These are phyloP conservation scores for Eucidaris tribuloides DNA, from an alignment of 35 echinoderm and acorn worm species.

Conservation along the genomic window DNA sequence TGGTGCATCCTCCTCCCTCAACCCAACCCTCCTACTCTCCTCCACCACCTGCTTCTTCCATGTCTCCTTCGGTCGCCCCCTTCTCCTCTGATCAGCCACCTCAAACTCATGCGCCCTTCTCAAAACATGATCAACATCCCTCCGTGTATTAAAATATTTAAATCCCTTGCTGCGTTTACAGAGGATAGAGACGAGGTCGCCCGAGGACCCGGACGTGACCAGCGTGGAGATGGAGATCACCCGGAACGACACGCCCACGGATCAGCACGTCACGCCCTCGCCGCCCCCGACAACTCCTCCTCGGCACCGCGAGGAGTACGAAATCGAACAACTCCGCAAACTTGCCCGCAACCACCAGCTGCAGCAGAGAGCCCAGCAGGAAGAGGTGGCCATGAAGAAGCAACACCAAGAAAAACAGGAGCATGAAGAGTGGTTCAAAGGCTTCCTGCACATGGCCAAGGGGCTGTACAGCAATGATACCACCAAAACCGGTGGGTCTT, in stretches of 20 bases:
- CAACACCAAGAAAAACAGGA: constrained; percentile 37
- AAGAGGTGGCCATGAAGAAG: constrained; percentile 9
- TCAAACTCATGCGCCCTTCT: no score
- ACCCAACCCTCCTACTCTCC: no score
- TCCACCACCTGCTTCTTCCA: no score
- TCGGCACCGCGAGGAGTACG: background rate
- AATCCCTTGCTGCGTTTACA: no score
- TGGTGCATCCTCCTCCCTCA: no score
- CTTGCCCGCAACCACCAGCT: constrained; percentile 47
- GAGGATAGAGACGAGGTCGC: constrained; percentile 39
- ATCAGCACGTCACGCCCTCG: background rate
- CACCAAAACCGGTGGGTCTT: no score
- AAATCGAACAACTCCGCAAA: constrained; percentile 9
- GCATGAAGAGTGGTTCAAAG: constrained; percentile 76
- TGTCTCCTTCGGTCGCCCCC: no score
- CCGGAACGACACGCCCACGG: constrained; percentile 43
- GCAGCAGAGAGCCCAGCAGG: background rate
- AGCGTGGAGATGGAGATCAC: constrained; percentile 74
- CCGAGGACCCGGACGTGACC: constrained; percentile 17
- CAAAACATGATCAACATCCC: no score
- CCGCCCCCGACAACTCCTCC: background rate
- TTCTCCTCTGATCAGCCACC: no score
- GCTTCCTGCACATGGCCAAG: constrained; percentile 89
- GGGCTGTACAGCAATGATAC: constrained; percentile 89
- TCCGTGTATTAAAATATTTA: no score